These are phyloP conservation scores for Caenorhabditis uteleia DNA, from an alignment of 2,888 invertebrate species.

Conservation along the genomic window DNA sequence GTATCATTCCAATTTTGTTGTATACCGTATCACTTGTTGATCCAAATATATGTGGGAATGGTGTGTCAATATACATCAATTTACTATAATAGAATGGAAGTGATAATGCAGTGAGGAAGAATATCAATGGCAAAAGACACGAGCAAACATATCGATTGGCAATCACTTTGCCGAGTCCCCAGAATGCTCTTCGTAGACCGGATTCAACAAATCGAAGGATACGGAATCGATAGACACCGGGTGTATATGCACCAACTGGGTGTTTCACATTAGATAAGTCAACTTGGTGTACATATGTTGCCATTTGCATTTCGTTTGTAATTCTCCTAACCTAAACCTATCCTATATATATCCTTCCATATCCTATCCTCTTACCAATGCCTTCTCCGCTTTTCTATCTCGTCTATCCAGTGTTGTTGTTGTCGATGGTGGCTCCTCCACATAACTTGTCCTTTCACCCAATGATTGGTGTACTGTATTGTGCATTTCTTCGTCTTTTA, in stretches of 20 bases:
- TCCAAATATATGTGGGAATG: slow-evolving; percentile 42
- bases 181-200: slow-evolving; percentile 54
- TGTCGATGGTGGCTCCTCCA: slow-evolving; percentile 49
- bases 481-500: slow-evolving; percentile 13
- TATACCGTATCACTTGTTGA: slow-evolving; percentile 28
- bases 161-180: slow-evolving; percentile 62
- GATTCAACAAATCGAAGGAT: slow-evolving; percentile 56
- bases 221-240: slow-evolving; percentile 52
- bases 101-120: slow-evolving; percentile 33
- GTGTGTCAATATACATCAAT: slow-evolving; percentile 31
- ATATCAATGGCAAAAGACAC: slow-evolving; percentile 10
- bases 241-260: slow-evolving; percentile 43
- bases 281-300: slow-evolving; percentile 52
- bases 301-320: slow-evolving; percentile 52
- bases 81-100: slow-evolving; percentile 24
- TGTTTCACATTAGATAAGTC: slow-evolving; percentile 38
- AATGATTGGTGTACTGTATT: slow-evolving; percentile 20
- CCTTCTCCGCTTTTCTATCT: slow-evolving; percentile 45
- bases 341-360: background rate
- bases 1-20: slow-evolving; percentile 35
- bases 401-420: slow-evolving; percentile 42
- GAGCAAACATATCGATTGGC: slow-evolving; percentile 48
- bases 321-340: slow-evolving; percentile 38
- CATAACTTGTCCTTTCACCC: slow-evolving; percentile 47
- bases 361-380: slow-evolving; percentile 32